phyloP scores from a whole-genome alignment of 64 coral and sea anemone species.

The Stichodactyla mertensii region DNA sequence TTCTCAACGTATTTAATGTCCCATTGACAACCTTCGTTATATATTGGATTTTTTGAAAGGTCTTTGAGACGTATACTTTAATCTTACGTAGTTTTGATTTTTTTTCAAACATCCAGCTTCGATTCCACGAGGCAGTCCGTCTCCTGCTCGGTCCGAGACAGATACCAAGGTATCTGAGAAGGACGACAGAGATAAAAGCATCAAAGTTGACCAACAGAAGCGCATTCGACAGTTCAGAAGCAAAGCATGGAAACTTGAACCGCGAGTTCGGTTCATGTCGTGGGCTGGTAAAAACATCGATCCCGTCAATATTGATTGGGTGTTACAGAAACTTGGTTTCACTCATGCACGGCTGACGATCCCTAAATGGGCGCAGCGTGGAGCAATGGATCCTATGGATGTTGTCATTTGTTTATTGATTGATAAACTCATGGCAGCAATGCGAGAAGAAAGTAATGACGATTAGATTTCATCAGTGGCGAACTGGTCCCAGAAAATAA shows the following conservation, averaged over 20 bases:
- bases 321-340: slow-evolving; percentile 91
- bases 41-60: neutral
- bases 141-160: slow-evolving; percentile 33
- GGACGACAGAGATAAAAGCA: slow-evolving; percentile 73
- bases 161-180: slow-evolving; percentile 38
- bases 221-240: slow-evolving; percentile 90
- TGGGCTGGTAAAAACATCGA: slow-evolving; percentile 97
- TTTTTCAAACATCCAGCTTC: slow-evolving; percentile 31
- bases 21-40: neutral
- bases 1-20: too few species aligned
- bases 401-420: slow-evolving; percentile 79
- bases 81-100: neutral
- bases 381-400: slow-evolving; percentile 99
- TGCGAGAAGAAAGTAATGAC: slow-evolving; percentile 49
- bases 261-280: slow-evolving; percentile 85
- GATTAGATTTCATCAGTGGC: neutral
- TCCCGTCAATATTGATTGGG: slow-evolving; percentile 97
- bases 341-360: slow-evolving; percentile 89
- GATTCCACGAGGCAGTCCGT: slow-evolving; percentile 59
- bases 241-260: slow-evolving; percentile 94
- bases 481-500: neutral
- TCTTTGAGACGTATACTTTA: neutral
- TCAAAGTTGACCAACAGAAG: slow-evolving; percentile 64
- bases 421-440: slow-evolving; percentile 78
- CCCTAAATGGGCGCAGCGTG: slow-evolving; percentile 95